Evolutionary conservation across 2,888 invertebrate genomes (phyloP).

Genomic region (Amphimallon solstitiale): DNA sequence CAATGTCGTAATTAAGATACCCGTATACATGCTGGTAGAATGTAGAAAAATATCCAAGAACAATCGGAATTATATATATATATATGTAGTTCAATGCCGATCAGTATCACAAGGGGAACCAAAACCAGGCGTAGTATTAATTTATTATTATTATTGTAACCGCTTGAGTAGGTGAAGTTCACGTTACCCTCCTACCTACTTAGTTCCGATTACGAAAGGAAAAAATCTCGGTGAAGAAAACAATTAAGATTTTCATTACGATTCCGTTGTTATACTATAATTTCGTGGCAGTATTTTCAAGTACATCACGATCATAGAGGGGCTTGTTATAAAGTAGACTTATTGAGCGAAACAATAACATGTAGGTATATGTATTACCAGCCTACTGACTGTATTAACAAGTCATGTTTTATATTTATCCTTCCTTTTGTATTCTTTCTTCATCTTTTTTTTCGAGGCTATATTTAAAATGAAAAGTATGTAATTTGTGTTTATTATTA

Average conservation of each 20-base stretch:
- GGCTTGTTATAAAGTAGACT: slow-evolving; percentile 1
- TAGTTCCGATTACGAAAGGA: slow-evolving; percentile 17
- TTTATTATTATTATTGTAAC: slow-evolving; percentile 1
- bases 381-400: slow-evolving; percentile 18
- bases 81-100: slow-evolving; percentile 25
- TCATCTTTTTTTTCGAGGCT: slow-evolving; percentile 15
- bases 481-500: slow-evolving; percentile 25
- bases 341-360: slow-evolving; percentile 21
- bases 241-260: slow-evolving; percentile 39
- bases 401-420: slow-evolving; percentile 16
- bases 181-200: not conserved
- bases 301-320: slow-evolving; percentile 34
- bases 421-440: not conserved
- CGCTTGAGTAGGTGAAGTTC: slow-evolving; percentile 21
- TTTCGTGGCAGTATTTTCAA: slow-evolving; percentile 32
- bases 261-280: slow-evolving; percentile 32
- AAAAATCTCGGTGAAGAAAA: slow-evolving; percentile 29
- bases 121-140: slow-evolving; percentile 9
- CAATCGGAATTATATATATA: too few species aligned
- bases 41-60: slow-evolving; percentile 13
- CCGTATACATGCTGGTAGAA: not conserved
- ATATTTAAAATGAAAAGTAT: slow-evolving; percentile 21
- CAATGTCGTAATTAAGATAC: slow-evolving; percentile 20
- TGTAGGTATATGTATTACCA: slow-evolving; percentile 7
- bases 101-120: slow-evolving; percentile 9